Conservation (phyloP, 2,888 invertebrate genomes). For the Rapana venosa region DNA sequence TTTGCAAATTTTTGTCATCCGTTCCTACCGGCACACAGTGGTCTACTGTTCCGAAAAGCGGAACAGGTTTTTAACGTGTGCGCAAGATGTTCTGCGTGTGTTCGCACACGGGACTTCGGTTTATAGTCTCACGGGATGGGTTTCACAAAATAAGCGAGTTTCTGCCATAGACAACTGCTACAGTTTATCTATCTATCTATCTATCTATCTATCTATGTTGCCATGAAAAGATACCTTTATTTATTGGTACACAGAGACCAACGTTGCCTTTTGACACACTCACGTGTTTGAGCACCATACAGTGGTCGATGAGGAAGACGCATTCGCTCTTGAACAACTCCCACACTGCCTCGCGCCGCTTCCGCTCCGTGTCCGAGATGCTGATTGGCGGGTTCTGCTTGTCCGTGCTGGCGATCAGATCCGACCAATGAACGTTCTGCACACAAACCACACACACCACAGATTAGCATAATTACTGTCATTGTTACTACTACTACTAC, state of each 20-base stretch:
- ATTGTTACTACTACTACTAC: not conserved
- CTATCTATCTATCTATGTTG: not conserved
- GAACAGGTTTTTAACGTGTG: no score
- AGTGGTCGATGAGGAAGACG: slow-evolving; percentile 82
- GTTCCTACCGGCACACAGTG: no score
- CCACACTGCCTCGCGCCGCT: slow-evolving; percentile 82
- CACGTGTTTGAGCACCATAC: slow-evolving; percentile 83
- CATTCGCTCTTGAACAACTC: slow-evolving; percentile 83
- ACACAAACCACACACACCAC: slow-evolving; percentile 32
- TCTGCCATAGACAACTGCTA: no score
- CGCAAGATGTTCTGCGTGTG: no score
- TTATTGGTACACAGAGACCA: not conserved
- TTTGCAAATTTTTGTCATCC: no score
- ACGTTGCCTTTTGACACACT: slow-evolving; percentile 58
- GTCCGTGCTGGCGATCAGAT: slow-evolving; percentile 72
- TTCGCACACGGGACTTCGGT: no score
- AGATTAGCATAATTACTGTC: not conserved
- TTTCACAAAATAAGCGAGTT: no score
- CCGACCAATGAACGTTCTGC: slow-evolving; percentile 76
- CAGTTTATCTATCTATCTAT: not conserved
- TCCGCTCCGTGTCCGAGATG: slow-evolving; percentile 75
- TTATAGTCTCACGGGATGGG: no score
- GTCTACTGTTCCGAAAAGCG: no score
- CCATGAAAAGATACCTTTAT: no score
- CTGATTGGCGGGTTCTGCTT: slow-evolving; percentile 60